These are phyloP conservation scores for Arizona elegans DNA, from an alignment of 2,113 vertebrate species.

Conservation along the genomic window DNA sequence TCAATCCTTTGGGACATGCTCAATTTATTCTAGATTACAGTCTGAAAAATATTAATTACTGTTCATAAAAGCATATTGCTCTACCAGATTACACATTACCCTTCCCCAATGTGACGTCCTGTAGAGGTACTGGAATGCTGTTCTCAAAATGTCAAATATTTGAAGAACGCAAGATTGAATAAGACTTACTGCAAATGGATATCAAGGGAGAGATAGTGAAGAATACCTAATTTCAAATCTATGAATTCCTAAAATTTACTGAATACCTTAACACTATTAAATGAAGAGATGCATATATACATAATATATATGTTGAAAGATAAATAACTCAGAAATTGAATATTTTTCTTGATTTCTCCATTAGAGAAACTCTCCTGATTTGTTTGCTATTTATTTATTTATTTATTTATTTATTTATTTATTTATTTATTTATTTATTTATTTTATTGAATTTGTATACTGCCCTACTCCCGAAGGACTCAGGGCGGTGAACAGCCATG, in stretches of 20 bases:
- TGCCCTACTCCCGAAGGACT: too few relatives aligned
- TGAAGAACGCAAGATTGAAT: not conserved
- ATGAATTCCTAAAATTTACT: not conserved
- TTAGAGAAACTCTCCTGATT: not conserved
- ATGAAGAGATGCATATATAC: not conserved
- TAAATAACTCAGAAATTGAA: not conserved
- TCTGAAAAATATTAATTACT: not conserved
- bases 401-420: too few relatives aligned
- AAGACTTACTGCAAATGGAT: not conserved
- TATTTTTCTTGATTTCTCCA: not conserved
- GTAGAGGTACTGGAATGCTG: not conserved
- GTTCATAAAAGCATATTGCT: not conserved
- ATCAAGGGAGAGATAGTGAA: not conserved
- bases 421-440: too few relatives aligned
- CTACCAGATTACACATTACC: not conserved
- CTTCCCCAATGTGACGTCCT: not conserved
- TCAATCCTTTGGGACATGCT: not conserved
- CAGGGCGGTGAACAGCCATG: too few relatives aligned
- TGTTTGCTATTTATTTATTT: conserved; percentile 19
- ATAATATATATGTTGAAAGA: not conserved
- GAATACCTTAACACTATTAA: not conserved
- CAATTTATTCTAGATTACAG: not conserved
- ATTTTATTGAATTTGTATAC: too few relatives aligned
- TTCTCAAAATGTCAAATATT: not conserved
- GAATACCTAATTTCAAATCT: not conserved